phyloP scores from a whole-genome alignment of 2,888 invertebrate species.

The Cheilosia urbana region DNA sequence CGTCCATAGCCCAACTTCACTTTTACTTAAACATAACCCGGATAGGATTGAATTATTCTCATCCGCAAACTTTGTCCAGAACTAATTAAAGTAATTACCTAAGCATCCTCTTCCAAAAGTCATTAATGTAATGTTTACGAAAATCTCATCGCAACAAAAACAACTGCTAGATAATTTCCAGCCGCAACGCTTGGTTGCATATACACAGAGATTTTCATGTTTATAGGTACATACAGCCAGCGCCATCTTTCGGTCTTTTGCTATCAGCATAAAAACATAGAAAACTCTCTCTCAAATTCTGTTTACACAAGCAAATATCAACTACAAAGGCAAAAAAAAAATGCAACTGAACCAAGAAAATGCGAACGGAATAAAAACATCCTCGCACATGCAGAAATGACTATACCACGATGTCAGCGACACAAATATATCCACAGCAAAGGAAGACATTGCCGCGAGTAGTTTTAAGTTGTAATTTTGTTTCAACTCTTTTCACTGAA shows the following conservation, averaged over 20 bases:
- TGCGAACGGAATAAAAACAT: slow-evolving; percentile 2
- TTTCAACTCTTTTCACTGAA: slow-evolving; percentile 33
- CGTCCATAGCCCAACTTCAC: slow-evolving; percentile 5
- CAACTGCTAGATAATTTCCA: slow-evolving; percentile 12
- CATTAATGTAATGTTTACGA: slow-evolving; percentile 64
- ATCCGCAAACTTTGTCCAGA: slow-evolving; percentile 72
- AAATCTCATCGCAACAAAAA: slow-evolving; percentile 12
- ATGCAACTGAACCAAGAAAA: not conserved
- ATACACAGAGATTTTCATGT: not conserved
- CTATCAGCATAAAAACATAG: slow-evolving; percentile 21
- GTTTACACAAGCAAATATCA: slow-evolving; percentile 14
- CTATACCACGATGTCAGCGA: slow-evolving; percentile 18
- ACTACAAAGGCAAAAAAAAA: not conserved
- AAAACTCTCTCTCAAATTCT: slow-evolving; percentile 48
- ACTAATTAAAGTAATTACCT: slow-evolving; percentile 77
- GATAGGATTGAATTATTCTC: slow-evolving; percentile 62
- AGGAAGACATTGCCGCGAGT: slow-evolving; percentile 67
- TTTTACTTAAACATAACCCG: slow-evolving; percentile 33
- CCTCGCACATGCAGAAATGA: slow-evolving; percentile 44
- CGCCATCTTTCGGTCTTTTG: slow-evolving; percentile 22
- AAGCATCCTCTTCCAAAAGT: slow-evolving; percentile 69
- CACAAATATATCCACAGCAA: slow-evolving; percentile 58
- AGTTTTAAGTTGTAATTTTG: slow-evolving; percentile 73
- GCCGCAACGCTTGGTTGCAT: slow-evolving; percentile 10
- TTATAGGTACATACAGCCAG: not conserved